Base-by-base conservation (phyloP, 2,797 vertebrate genomes). In the Gymnoscopelus microlampas region DNA sequence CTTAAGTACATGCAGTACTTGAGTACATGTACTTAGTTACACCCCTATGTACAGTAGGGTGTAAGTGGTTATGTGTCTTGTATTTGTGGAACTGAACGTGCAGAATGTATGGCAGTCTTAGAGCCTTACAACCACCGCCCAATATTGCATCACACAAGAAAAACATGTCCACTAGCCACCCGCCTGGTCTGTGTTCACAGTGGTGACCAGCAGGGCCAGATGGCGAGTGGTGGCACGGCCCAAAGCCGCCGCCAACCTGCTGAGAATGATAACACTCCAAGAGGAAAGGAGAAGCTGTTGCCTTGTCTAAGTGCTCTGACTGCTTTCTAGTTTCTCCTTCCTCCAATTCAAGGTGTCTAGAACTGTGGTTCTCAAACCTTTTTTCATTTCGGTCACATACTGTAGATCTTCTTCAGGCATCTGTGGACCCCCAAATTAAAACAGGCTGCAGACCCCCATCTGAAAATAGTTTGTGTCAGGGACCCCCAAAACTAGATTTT, bases 221-320 rank as follows among this genome's bases (percentile, higher is more conserved):
- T 92, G 91, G 89, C 73, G 75, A 57, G 73, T 53, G 13, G 85
- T 87, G 85, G 79, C 74, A 24, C 14, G 1, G 84, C 73, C 86
- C 86, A 85, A 81, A 80, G 80, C 77, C 7, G 53, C 71, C 61
- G 8, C 64, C 61, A 56, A 72, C 87, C 83, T 23, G 66, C 87
- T 78, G 87, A 57, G 87, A 82, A 72, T 68, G 71, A 90, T 87
- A 88, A 88, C 87, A 81, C 73, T 76, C 79, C 15, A 23, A 15
- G 64, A 80, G 74, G 66, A 80, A 70, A 83, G 78, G 79, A 88
- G 80, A 77, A 62, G 79, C 77, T 86, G 85, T 86, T 85, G 87
- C 81, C 83, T 84, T 76, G 32, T 84, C 74, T 71, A 74, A 44
- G 66, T 72, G 12, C 2, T 76, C 65, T 65, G 4, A 5, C 66